phyloP scores from a whole-genome alignment of 2,888 invertebrate genomes.

The Hirtodrosophila histrioides region DNA sequence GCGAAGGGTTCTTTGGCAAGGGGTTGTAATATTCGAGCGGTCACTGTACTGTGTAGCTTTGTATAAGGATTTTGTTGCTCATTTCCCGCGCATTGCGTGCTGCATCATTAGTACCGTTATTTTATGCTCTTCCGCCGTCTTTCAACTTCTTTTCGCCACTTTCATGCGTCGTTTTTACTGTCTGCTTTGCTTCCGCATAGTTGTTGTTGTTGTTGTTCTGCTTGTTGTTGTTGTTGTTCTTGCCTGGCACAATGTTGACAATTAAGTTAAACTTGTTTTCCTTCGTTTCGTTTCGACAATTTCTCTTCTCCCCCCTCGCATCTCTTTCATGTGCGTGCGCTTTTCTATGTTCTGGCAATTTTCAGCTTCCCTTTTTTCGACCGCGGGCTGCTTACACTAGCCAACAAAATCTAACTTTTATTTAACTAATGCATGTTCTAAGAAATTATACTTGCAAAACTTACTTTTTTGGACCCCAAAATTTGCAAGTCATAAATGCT shows the following conservation, averaged over 20 bases:
- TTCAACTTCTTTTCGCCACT: conserved; percentile 54
- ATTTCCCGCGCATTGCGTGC: conserved; percentile 44
- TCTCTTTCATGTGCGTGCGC: conserved; percentile 19
- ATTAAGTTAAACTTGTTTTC: conserved; percentile 79
- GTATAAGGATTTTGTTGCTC: conserved; percentile 9
- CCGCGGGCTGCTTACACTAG: too few relatives aligned
- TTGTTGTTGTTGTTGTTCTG: conserved; percentile 23
- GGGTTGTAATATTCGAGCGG: too few relatives aligned
- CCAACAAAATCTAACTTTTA: too few relatives aligned
- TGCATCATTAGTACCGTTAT: conserved; percentile 75
- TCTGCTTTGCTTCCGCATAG: conserved; percentile 40
- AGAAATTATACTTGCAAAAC: too few relatives aligned
- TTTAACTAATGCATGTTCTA: too few relatives aligned
- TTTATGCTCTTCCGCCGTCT: conserved; percentile 68
- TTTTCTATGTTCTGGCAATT: conserved; percentile 27
- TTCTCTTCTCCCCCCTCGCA: conserved; percentile 5
- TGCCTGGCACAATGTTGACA: conserved; percentile 71
- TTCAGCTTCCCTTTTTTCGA: conserved; percentile 7
- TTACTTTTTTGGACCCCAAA: too few relatives aligned
- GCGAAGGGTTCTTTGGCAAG: too few relatives aligned
- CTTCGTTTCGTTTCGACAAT: conserved; percentile 72
- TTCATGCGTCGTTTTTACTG: conserved; percentile 53
- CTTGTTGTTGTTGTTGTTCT: conserved; percentile 28
- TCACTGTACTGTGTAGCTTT: conserved; percentile 12
- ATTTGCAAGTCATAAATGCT: too few relatives aligned